Evolutionary conservation across 23 tunicate genomes (phyloP), one percentile per base, ranked within the genome.

Genomic region (Oikopleura dioica): DNA sequence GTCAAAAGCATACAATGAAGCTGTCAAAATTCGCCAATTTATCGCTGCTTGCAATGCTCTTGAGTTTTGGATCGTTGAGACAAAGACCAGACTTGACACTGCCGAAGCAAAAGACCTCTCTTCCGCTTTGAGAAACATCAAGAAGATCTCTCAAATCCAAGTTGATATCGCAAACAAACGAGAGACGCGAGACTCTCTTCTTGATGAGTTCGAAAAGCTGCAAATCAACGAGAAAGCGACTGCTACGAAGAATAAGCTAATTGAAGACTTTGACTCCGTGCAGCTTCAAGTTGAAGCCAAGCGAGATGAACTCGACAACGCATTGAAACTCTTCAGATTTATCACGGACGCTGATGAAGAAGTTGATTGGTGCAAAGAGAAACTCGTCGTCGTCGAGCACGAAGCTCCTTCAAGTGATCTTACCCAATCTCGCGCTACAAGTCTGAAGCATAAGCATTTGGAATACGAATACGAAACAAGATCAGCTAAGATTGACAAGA

Each of bases 321-420:
- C 12, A n/a, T 68, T 68, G 35, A 68, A 16, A 9, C 36, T 75
- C 30, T 59, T 16, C 23, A 5, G 33, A 32, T 35, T 33, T 67
- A 89, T 89, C 68, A 80, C 87, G 38, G 84, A 89, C 38, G 59
- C 78, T 16, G 87, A 82, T 1, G 96, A 89, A 50, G 96, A 89
- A 38, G 63, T 63, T 31, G 83, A 86, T 33, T 89, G 96, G 96
- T 68, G 82, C 55, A 75, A 63, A 29, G 87, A 82, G 33, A 95
- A 89, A 76, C 79, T 79, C 23, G 78, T 51, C 4, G 80, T 85
- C 1, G 83, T 51, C 26, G 69, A 80, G n/a, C 78, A 36, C 33
- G 78, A 79, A 38, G 80, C 37, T 2, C 84, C 92, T 0, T 2
- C 16, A 44, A 44, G 21, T 44, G 55, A 44, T 21, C 21, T 44